Conservation (phyloP, 2,888 invertebrate species). For the Teinopalpus imperialis region DNA sequence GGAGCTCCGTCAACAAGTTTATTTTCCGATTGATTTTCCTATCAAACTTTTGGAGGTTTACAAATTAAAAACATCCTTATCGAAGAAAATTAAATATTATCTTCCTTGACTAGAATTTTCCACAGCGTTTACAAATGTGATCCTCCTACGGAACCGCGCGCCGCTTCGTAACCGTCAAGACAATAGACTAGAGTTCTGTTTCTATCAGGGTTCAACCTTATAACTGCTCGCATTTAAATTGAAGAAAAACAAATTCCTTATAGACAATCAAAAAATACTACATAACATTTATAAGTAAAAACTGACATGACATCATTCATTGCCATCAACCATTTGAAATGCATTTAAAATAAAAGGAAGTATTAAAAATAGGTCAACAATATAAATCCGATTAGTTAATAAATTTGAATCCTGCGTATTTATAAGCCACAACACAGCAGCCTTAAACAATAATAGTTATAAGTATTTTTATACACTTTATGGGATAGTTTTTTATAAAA, state of each 20-base stretch:
- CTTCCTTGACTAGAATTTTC: constrained; percentile 67
- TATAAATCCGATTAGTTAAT: constrained; percentile 28
- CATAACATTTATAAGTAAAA: no score
- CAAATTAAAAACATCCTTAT: constrained; percentile 66
- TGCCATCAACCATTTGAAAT: neutral
- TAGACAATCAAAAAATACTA: no score
- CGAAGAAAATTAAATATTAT: constrained; percentile 64
- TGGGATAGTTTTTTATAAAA: constrained; percentile 47
- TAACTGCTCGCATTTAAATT: constrained; percentile 10
- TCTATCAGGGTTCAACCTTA: constrained; percentile 31
- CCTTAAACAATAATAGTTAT: constrained; percentile 78
- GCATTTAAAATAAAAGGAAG: constrained; percentile 29
- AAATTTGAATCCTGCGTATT: constrained; percentile 37
- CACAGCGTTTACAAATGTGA: constrained; percentile 55
- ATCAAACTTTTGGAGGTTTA: constrained; percentile 82
- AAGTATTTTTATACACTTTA: constrained; percentile 79
- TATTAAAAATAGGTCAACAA: neutral
- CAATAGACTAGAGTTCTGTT: constrained; percentile 63
- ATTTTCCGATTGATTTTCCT: constrained; percentile 72
- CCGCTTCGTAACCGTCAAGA: constrained; percentile 46
- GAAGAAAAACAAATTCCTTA: neutral
- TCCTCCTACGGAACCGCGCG: constrained; percentile 61
- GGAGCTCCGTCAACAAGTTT: constrained; percentile 47
- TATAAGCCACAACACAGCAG: constrained; percentile 57
- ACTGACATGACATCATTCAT: constrained; percentile 29